These are phyloP conservation scores for Jaculus jaculus DNA, from an alignment of 2,113 vertebrate genomes.

Conservation along the genomic window DNA sequence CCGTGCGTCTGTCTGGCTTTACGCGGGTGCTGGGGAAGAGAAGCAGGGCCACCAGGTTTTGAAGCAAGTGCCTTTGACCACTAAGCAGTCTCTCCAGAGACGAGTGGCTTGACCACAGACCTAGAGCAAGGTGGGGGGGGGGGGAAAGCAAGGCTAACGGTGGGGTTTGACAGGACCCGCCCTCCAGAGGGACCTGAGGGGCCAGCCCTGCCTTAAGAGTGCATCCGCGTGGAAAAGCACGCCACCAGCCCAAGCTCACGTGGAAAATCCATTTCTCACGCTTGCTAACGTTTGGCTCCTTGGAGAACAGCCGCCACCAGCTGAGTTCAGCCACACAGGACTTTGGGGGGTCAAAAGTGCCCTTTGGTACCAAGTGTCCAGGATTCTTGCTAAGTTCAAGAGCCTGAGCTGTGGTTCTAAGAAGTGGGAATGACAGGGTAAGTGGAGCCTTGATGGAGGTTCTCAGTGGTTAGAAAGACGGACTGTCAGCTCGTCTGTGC, in stretches of 20 bases:
- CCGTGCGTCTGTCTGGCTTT: too few relatives aligned
- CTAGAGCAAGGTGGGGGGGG: background rate
- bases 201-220: background rate
- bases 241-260: background rate
- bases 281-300: background rate
- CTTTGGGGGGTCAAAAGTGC: background rate
- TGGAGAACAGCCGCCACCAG: background rate
- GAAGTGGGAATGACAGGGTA: background rate
- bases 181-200: background rate
- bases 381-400: background rate
- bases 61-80: too few relatives aligned
- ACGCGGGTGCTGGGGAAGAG: background rate
- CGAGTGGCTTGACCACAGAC: background rate
- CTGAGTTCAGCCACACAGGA: background rate
- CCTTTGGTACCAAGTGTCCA: background rate
- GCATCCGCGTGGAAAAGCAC: background rate
- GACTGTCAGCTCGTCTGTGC: background rate
- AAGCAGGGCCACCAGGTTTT: background rate
- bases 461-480: background rate
- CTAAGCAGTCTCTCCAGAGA: too few relatives aligned
- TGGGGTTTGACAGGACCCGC: background rate
- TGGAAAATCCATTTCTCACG: constrained; percentile 44
- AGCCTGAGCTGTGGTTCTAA: background rate
- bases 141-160: background rate
- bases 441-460: background rate